Evolutionary conservation across 1,140 invertebrate species (phyloP), one percentile per base, ranked within the genome.

Genomic region (Zaprionus taronus): DNA sequence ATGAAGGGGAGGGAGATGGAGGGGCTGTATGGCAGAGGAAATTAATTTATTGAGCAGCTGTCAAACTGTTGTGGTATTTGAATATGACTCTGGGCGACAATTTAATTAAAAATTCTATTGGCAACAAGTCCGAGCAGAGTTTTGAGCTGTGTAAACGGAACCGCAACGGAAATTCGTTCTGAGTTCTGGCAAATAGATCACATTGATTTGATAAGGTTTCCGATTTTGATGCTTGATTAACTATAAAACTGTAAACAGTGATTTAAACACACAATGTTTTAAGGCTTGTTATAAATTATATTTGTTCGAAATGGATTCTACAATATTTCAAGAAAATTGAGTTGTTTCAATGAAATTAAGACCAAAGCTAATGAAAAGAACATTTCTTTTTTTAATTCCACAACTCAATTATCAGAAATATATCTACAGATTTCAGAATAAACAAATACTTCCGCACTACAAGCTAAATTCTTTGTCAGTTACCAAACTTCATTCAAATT

Each of bases 21-120:
- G 26, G 9, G 12, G n/a, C 6, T 51, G 14, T 41, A 17, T 1
- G 14, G 5, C 26, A 22, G 47, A 73, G 79, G 64, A 79, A 82
- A 83, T 79, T 82, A 70, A 64, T 64, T 66, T 72, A 69, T 72
- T 79, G 47, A 79, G 31, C 36, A 71, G 49, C 67, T 69, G 69
- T 20, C 38, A 38, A 76, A 28, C 34, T 64, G 28, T 60, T 72
- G 36, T 36, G 47, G 67, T 79, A 44, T 67, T 69, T 51, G 49
- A 74, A 68, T 74, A 73, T 73, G 38, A 56, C 75, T 78, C 60
- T 51, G 56, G 69, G 31, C 57, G 41, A 72, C 17, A 68, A 55
- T 63, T 84, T 72, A 75, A 81, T 78, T 83, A 80, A 74, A 77
- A 77, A 68, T 73, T 55, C 57, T 20, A 49, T 57, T 49, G 41